Base-by-base conservation (phyloP, 2,888 invertebrate species). In the Megastigmus dorsalis region DNA sequence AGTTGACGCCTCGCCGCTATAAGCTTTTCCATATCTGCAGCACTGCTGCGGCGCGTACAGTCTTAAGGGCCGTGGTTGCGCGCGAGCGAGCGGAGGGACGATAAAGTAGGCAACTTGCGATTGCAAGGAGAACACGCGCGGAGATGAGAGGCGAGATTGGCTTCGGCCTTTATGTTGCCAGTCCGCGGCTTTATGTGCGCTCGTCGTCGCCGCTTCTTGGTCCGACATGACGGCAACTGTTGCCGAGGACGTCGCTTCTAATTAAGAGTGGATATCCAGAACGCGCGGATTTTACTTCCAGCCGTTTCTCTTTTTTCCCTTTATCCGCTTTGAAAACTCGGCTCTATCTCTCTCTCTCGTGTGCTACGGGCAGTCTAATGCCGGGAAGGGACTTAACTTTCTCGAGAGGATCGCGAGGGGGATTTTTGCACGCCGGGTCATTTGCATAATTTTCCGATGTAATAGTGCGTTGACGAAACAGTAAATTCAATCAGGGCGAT, bases 61-160 rank as follows among this genome's bases (percentile, higher is more conserved):
- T n/a, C n/a, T n/a, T n/a, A n/a, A n/a, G n/a, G n/a, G n/a, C n/a
- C n/a, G n/a, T n/a, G n/a, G n/a, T n/a, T n/a, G n/a, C n/a, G n/a
- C n/a, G n/a, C 72, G 60, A 26, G 45, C 26, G 55, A 62, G 62
- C n/a, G 36, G 20, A 23, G 13, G 6, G 10, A 62, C 71, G 78
- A 79, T 78, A 80, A 80, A 82, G 79, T 77, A 77, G 77, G 65
- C 57, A 50, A 77, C 78, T n/a, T n/a, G 76, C 76, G 78, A 82
- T 78, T 78, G 80, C 78, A 80, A 79, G 67, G 78, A 76, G 79
- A 80, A 81, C n/a, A n/a, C 76, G 76, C 74, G 78, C 76, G 45
- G 36, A 85, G 83, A 84, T 83, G 82, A 82, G 82, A 82, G 76
- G 71, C 69, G 79, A 81, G 82, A 84, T 82, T 80, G 74, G 76